These are phyloP conservation scores for Caenorhabditis brenneri DNA, from an alignment of 1,140 invertebrate genomes.

Conservation along the genomic window DNA sequence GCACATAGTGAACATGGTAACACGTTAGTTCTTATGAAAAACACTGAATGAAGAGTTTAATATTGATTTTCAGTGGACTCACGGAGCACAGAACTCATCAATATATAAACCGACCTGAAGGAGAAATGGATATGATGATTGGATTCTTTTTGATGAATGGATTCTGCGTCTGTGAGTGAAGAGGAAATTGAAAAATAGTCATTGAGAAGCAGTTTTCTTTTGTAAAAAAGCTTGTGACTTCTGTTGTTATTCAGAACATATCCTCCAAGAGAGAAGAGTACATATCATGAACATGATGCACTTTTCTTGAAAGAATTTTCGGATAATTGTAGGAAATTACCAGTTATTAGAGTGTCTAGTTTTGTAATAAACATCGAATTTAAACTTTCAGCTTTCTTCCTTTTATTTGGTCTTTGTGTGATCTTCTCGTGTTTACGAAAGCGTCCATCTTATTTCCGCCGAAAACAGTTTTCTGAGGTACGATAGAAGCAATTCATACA, in stretches of 20 bases:
- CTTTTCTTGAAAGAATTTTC: too few relatives aligned
- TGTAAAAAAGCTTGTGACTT: too few relatives aligned
- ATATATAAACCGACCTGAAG: slow-evolving; percentile 54
- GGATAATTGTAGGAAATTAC: too few relatives aligned
- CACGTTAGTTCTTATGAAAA: not conserved
- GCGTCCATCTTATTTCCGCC: slow-evolving; percentile 46
- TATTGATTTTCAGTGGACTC: slow-evolving; percentile 16
- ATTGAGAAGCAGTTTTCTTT: too few relatives aligned
- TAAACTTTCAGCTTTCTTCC: slow-evolving; percentile 57
- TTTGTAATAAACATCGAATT: too few relatives aligned
- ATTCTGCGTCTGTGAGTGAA: slow-evolving; percentile 61
- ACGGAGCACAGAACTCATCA: slow-evolving; percentile 47
- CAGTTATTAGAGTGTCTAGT: too few relatives aligned
- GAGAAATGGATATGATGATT: slow-evolving; percentile 64
- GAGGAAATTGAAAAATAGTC: not conserved
- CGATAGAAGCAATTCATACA: not conserved
- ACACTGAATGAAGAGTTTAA: not conserved
- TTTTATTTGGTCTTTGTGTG: slow-evolving; percentile 55
- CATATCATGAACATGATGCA: too few relatives aligned
- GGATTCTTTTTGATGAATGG: slow-evolving; percentile 65
- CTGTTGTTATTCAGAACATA: too few relatives aligned
- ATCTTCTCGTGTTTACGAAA: slow-evolving; percentile 53
- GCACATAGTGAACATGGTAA: slow-evolving; percentile 16
- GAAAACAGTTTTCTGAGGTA: slow-evolving; percentile 29
- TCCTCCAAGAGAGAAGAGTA: too few relatives aligned